Percentiles rank a stretch among this genome's conserved stretches.
Evolutionary conservation across 2,888 invertebrate species (phyloP).

Genomic region (Oligia strigilis): DNA sequence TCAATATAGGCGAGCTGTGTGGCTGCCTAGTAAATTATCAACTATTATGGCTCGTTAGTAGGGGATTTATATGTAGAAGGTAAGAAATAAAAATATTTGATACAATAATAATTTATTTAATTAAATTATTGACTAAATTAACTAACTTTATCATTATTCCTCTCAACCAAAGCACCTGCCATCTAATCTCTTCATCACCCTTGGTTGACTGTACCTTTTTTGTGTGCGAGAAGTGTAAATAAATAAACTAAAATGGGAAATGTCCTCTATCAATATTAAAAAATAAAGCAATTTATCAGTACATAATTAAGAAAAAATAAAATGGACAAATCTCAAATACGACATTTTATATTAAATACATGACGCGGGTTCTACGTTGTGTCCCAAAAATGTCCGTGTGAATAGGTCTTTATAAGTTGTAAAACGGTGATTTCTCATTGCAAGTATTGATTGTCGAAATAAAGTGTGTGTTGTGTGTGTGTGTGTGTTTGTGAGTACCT

Average conservation of each 20-base stretch:
- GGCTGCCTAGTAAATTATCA: neutral
- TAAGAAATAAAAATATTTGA: neutral
- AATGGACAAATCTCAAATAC: too few species aligned
- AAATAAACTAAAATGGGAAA: neutral
- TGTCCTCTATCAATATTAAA: neutral
- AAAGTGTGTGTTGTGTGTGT: neutral
- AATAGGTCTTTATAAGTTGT: constrained; percentile 9
- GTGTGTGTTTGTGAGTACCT: neutral
- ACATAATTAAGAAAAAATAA: neutral
- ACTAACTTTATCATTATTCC: neutral
- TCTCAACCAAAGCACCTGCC: too few species aligned
- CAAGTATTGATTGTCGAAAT: constrained; percentile 44
- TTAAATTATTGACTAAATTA: neutral
- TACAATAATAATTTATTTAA: neutral
- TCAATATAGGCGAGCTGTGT: constrained; percentile 16
- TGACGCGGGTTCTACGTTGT: neutral
- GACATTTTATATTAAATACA: neutral
- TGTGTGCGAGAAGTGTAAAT: too few species aligned
- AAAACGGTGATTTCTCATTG: constrained; percentile 32
- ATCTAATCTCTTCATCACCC: too few species aligned
- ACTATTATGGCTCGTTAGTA: neutral
- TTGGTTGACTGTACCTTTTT: too few species aligned
- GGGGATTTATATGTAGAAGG: neutral
- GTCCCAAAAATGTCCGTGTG: constrained; percentile 2
- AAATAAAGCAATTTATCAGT: neutral